Base-by-base conservation (phyloP, 2,888 invertebrate genomes). In the Hypsopygia costalis region DNA sequence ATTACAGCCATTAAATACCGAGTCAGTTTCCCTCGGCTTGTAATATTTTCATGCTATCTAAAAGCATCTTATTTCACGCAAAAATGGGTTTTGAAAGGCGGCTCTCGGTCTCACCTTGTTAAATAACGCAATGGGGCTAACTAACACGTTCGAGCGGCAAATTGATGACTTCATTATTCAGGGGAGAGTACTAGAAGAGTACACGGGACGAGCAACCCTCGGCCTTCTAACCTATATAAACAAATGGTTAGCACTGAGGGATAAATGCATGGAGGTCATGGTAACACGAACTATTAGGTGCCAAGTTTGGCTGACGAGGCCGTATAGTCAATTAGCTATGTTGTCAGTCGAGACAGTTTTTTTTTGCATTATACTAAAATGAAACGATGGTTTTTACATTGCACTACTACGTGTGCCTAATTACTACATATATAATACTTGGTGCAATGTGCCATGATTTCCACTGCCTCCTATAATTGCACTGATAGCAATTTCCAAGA, bases 91-190 rank as follows among this genome's bases (percentile, higher is more conserved):
- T 47, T 30, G 35, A 40, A 36, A n/a, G 11, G 32, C 28, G 16
- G 37, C n/a, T n/a, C n/a, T n/a, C n/a, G 35, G 28, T 9, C 31
- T 58, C 53, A 57, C 49, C 57, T 63, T 59, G 61, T 66, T 68
- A 66, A 58, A 57, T 60, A 62, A 66, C 56, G 57, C 59, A 70
- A 73, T 67, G 64, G 56, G 55, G 68, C 63, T 69, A 69, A 63
- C 62, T 64, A 68, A 64, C 63, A 60, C 61, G 63, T 53, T 56
- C 51, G 16, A 61, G 49, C 51, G 48, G 46, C 46, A 54, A 44
- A 58, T 62, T 64, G 70, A 77, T 72, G 70, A 67, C 64, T 68
- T 77, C 73, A 78, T 81, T 79, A 74, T 65, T 73, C 62, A 70
- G 62, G 49, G 59, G 58, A 56, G 40, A 12, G 34, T 31, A 54